phyloP scores from a whole-genome alignment of 2,888 invertebrate species.

The Venusia cambrica region DNA sequence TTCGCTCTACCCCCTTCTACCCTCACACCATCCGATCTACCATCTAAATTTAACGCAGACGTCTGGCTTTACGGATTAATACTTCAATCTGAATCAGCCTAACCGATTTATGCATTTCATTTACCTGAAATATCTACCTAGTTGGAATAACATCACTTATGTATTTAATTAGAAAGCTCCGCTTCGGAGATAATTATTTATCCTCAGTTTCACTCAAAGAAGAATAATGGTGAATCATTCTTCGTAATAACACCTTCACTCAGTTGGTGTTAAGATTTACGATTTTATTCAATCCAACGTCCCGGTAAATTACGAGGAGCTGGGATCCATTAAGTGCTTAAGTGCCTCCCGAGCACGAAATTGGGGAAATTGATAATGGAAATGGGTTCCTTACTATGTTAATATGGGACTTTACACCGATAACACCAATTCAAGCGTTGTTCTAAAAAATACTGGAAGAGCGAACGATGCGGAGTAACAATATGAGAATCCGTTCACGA shows the following conservation, averaged over 20 bases:
- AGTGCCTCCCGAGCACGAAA: slow-evolving; percentile 78
- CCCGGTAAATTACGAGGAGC: slow-evolving; percentile 74
- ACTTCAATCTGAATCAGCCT: slow-evolving; percentile 15
- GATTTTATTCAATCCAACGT: slow-evolving; percentile 77
- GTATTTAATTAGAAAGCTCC: slow-evolving; percentile 25
- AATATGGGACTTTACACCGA: slow-evolving; percentile 66
- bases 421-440: slow-evolving; percentile 60
- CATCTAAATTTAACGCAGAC: slow-evolving; percentile 39
- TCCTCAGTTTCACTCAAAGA: slow-evolving; percentile 44
- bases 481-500: too few species aligned
- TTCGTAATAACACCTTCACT: slow-evolving; percentile 64
- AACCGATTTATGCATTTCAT: slow-evolving; percentile 13
- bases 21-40: slow-evolving; percentile 30
- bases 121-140: slow-evolving; percentile 11
- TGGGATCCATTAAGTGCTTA: slow-evolving; percentile 79
- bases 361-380: slow-evolving; percentile 78
- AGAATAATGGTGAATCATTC: slow-evolving; percentile 64
- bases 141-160: too few species aligned
- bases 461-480: too few species aligned
- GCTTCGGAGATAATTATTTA: slow-evolving; percentile 32
- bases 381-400: slow-evolving; percentile 76
- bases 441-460: slow-evolving; percentile 54
- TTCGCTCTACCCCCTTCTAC: slow-evolving; percentile 33
- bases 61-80: slow-evolving; percentile 20
- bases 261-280: slow-evolving; percentile 72